Evolutionary conservation across 2,113 vertebrate genomes (phyloP).

Genomic region (Hucho hucho): DNA sequence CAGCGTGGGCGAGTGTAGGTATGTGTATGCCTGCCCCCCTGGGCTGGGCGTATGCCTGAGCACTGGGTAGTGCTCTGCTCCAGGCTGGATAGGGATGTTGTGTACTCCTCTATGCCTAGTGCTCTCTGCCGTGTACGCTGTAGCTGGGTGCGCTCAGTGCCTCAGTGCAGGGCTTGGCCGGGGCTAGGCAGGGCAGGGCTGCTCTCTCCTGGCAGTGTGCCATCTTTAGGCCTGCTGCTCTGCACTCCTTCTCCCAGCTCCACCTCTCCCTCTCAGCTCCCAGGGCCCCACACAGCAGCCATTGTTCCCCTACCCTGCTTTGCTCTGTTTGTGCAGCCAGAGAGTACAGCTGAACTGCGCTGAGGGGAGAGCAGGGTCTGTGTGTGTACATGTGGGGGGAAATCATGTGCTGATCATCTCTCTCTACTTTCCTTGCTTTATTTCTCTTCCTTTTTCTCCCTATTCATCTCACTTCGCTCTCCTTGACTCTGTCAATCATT

Average conservation of each 20-base stretch:
- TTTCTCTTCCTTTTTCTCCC: too few relatives aligned
- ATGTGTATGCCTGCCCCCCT: background rate
- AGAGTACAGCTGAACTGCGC: constrained; percentile 7
- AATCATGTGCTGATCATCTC: constrained; percentile 3
- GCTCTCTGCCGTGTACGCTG: too few relatives aligned
- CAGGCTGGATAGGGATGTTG: too few relatives aligned
- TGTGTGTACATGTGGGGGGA: background rate
- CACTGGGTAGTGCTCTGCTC: too few relatives aligned
- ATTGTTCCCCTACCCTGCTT: constrained; percentile 15
- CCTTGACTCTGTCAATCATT: too few relatives aligned
- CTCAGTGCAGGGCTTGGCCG: background rate
- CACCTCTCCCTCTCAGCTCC: background rate
- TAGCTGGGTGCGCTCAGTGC: too few relatives aligned
- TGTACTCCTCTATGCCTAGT: too few relatives aligned
- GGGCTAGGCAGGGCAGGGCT: constrained; percentile 7
- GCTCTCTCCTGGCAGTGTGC: background rate
- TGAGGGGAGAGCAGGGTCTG: background rate
- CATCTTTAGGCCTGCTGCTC: constrained; percentile 5
- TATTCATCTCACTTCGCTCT: too few relatives aligned
- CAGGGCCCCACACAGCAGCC: constrained; percentile 9
- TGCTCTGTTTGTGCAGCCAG: constrained; percentile 6
- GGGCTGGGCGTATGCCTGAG: too few relatives aligned
- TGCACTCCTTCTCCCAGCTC: background rate
- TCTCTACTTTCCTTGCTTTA: background rate
- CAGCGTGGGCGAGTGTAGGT: background rate